Conservation (phyloP, 1,140 invertebrate species). For the Drosophila tropicalis region DNA sequence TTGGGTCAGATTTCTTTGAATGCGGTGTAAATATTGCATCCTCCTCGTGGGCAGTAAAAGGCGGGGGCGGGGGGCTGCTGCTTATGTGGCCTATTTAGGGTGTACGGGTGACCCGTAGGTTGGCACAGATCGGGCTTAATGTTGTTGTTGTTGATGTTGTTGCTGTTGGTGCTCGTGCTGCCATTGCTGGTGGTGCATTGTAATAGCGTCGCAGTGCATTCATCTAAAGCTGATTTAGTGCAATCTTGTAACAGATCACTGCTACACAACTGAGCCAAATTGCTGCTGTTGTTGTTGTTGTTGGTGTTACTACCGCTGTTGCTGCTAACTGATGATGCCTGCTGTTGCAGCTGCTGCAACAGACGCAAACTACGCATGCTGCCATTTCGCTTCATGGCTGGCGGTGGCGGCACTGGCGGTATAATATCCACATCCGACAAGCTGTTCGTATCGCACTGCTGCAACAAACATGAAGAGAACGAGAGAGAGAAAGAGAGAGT, state of each 20-base stretch:
- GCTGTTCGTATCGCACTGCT: conserved; percentile 73
- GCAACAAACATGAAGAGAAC: conserved; percentile 6
- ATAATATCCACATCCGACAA: conserved; percentile 79
- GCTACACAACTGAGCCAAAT: conserved; percentile 67
- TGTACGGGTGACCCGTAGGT: conserved; percentile 40
- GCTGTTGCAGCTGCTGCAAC: conserved; percentile 67
- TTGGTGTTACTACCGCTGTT: conserved; percentile 28
- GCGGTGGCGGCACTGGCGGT: conserved; percentile 79
- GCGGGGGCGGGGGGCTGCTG: conserved; percentile 48
- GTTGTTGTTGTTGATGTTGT: conserved; percentile 34
- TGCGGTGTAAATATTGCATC: conserved; percentile 75
- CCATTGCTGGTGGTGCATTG: conserved; percentile 64
- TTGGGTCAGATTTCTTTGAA: conserved; percentile 74
- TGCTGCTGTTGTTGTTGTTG: conserved; percentile 56
- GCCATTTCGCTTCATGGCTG: conserved; percentile 73
- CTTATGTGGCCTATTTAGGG: conserved; percentile 29
- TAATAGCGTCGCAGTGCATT: conserved; percentile 72
- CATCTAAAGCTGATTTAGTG: conserved; percentile 74
- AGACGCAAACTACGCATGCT: conserved; percentile 75
- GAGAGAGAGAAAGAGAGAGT: background rate
- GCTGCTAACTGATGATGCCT: conserved; percentile 27
- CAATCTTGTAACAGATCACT: conserved; percentile 73
- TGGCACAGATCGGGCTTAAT: conserved; percentile 73
- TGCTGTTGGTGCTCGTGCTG: conserved; percentile 33
- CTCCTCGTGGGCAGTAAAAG: conserved; percentile 63